These are phyloP conservation scores for Hycleus phaleratus DNA, from an alignment of 1,140 invertebrate species.

Conservation along the genomic window DNA sequence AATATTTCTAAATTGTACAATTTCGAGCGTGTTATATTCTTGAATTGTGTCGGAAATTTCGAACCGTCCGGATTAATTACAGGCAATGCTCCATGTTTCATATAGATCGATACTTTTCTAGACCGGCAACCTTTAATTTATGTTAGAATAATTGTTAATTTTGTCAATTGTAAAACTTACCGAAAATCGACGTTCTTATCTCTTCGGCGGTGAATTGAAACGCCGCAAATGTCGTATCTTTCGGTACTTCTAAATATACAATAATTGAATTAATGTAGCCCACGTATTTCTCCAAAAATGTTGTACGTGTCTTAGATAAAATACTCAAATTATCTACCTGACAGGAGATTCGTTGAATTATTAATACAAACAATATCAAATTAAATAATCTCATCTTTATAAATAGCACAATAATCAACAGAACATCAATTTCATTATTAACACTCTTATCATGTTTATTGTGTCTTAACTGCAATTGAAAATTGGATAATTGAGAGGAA, in stretches of 20 bases:
- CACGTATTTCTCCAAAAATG: slow-evolving; percentile 29
- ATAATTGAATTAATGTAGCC: slow-evolving; percentile 29
- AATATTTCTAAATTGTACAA: slow-evolving; percentile 41
- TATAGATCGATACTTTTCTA: slow-evolving; percentile 52
- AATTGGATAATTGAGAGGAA: too few species aligned
- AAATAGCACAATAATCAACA: too few species aligned
- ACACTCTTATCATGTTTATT: too few species aligned
- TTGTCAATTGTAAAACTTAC: slow-evolving; percentile 20
- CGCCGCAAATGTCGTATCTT: slow-evolving; percentile 28
- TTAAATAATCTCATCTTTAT: too few species aligned
- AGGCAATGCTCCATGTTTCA: slow-evolving; percentile 69
- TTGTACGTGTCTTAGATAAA: slow-evolving; percentile 22
- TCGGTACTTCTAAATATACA: slow-evolving; percentile 33
- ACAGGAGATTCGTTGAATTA: too few species aligned
- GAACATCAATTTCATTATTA: too few species aligned
- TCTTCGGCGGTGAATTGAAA: slow-evolving; percentile 32
- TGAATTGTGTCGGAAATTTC: slow-evolving; percentile 56
- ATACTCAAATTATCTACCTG: slow-evolving; percentile 7
- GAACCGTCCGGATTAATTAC: slow-evolving; percentile 69
- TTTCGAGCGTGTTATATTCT: slow-evolving; percentile 42
- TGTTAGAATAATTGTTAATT: not conserved
- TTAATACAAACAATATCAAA: too few species aligned
- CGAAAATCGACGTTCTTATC: slow-evolving; percentile 28
- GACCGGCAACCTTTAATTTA: slow-evolving; percentile 47
- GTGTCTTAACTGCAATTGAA: too few species aligned